Conservation (phyloP, 2,888 invertebrate species). For the Dilophus febrilis region DNA sequence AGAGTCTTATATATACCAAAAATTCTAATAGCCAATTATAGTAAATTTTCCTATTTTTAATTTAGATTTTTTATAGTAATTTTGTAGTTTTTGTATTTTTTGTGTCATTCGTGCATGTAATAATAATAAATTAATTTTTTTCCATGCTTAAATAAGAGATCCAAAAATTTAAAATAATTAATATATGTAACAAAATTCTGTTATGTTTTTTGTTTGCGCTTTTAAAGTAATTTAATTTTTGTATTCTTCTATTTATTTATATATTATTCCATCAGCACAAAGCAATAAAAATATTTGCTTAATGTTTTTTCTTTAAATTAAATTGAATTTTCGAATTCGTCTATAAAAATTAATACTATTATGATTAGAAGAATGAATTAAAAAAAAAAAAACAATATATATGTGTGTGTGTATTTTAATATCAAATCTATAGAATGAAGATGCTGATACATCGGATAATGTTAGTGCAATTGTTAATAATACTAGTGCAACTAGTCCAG, state of each 20-base stretch:
- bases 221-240: neutral
- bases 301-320: neutral
- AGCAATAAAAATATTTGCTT: neutral
- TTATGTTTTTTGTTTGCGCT: no score
- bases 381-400: no score
- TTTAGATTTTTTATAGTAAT: no score
- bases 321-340: neutral
- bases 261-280: neutral
- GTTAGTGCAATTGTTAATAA: constrained; percentile 13
- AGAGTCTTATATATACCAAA: no score
- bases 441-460: constrained; percentile 27
- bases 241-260: neutral
- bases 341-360: no score
- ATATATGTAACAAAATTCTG: no score
- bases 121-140: neutral
- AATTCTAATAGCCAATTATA: no score
- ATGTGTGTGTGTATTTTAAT: no score
- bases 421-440: constrained; percentile 20
- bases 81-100: no score
- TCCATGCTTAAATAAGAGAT: neutral
- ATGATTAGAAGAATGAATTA: no score
- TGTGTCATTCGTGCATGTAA: no score
- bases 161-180: neutral
- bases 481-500: neutral
- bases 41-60: no score